Conservation (phyloP, 2,797 vertebrate species). For the Phoebastria nigripes region DNA sequence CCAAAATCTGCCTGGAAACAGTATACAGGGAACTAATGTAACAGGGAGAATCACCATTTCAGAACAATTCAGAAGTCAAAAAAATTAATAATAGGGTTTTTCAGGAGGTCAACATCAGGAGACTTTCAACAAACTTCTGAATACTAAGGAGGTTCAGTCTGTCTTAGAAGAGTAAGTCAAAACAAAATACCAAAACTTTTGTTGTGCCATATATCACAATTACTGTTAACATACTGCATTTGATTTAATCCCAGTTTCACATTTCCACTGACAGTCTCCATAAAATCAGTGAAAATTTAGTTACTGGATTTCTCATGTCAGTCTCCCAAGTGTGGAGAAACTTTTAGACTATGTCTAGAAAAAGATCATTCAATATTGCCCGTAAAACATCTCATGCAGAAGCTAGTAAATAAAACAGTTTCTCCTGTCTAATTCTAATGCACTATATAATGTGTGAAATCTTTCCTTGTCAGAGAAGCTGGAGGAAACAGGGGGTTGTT, state of each 20-base stretch:
- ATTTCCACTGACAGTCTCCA: conserved; percentile 19
- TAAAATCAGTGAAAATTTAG: conserved; percentile 25
- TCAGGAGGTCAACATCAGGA: neutral
- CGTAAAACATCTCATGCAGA: neutral
- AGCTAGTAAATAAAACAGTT: conserved; percentile 37
- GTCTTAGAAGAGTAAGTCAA: neutral
- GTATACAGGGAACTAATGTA: neutral
- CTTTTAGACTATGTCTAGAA: neutral
- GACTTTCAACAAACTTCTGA: neutral
- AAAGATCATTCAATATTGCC: neutral
- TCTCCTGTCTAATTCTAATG: conserved; percentile 18
- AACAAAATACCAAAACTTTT: neutral
- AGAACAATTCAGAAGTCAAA: neutral
- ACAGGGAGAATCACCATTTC: neutral
- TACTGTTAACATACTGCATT: neutral
- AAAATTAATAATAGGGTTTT: neutral
- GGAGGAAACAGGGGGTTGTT: neutral
- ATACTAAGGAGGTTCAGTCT: neutral
- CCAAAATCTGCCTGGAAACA: conserved; percentile 1
- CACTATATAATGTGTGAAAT: neutral
- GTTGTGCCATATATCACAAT: neutral
- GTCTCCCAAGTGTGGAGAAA: neutral
- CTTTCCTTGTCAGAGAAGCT: neutral
- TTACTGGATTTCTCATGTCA: conserved; percentile 40
- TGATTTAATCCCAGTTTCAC: conserved; percentile 6